Percentiles rank a stretch among this genome's conserved stretches.
Conservation (phyloP, 2,797 vertebrate species). For the Sylvilagus floridanus region DNA sequence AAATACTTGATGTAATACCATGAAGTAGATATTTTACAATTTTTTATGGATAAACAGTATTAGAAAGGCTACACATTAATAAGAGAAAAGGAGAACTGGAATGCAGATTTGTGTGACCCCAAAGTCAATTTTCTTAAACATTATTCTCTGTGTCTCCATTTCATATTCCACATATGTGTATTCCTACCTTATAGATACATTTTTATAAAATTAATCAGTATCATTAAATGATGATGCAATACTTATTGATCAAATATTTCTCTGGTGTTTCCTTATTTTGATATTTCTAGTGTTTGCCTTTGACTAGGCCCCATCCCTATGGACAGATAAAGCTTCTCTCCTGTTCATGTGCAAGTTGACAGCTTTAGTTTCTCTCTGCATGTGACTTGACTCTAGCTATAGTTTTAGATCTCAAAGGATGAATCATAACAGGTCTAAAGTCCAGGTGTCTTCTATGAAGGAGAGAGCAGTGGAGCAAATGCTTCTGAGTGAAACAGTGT, state of each 20-base stretch:
- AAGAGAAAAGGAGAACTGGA: background rate
- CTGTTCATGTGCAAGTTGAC: background rate
- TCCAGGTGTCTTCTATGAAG: background rate
- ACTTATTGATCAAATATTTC: background rate
- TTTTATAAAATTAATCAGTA: background rate
- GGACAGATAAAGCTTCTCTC: constrained; percentile 27
- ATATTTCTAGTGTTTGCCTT: background rate
- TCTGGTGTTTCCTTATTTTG: background rate
- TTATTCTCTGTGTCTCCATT: background rate
- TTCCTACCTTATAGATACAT: background rate
- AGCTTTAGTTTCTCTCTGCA: constrained; percentile 14
- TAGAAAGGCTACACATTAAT: background rate
- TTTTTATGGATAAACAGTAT: background rate
- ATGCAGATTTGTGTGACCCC: background rate
- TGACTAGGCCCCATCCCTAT: background rate
- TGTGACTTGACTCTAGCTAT: background rate
- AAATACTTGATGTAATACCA: background rate
- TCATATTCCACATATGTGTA: background rate
- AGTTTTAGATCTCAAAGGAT: background rate
- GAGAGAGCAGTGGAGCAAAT: background rate
- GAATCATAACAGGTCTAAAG: background rate
- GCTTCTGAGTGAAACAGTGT: background rate
- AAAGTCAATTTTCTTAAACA: background rate
- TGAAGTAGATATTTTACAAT: background rate
- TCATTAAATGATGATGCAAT: background rate